Conservation (phyloP, 2,113 vertebrate genomes). For the Caloenas nicobarica region DNA sequence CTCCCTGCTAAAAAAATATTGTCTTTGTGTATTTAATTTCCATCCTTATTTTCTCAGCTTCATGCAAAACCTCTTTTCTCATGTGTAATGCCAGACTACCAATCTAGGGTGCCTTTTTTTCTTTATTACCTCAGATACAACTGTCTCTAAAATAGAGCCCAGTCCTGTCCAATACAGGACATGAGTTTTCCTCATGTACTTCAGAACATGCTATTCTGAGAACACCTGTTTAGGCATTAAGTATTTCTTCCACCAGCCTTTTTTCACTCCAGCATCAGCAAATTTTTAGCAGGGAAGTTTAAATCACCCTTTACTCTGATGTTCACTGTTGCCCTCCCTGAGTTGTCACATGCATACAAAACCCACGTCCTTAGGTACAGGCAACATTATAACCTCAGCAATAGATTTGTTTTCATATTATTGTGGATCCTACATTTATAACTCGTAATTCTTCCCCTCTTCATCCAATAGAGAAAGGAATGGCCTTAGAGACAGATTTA, state of each 20-base stretch:
- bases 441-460: background rate
- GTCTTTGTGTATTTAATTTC: background rate
- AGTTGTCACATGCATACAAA: background rate
- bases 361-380: background rate
- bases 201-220: background rate
- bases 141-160: background rate
- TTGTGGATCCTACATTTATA: background rate
- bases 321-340: rapidly evolving
- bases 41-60: background rate
- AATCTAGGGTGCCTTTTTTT: background rate
- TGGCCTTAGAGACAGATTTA: background rate
- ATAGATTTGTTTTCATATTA: background rate
- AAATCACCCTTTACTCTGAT: background rate
- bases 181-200: background rate
- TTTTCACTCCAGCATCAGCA: background rate
- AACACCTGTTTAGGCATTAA: background rate
- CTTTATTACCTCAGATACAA: background rate
- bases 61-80: background rate
- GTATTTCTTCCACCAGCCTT: background rate
- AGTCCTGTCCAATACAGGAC: background rate
- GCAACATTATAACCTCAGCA: background rate
- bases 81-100: background rate
- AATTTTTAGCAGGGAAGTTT: background rate
- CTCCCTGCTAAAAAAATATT: background rate
- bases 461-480: background rate